Base-by-base conservation (phyloP, 2,888 invertebrate species). In the Entomobrya multifasciata region DNA sequence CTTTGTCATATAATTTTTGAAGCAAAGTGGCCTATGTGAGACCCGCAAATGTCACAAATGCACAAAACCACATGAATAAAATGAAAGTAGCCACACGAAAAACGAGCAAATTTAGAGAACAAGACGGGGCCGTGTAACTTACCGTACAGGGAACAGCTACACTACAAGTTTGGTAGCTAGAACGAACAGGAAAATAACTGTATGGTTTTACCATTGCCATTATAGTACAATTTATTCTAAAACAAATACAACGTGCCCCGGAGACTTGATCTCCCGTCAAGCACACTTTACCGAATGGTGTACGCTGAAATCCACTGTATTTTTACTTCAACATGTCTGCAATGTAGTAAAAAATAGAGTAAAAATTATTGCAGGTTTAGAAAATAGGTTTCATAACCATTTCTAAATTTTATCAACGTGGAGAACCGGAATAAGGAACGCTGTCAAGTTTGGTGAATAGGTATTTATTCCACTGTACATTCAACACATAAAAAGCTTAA, bases 131-230 rank as follows among this genome's bases (percentile, higher is more conserved):
- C 27, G 22, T 60, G 60, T 15, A 60, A 60, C 27, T 8, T 60
- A 15, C 27, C 27, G 60, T 27, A 27, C 27, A 15, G 15, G 60
- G 25, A 20, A 10, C n/a, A 22, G 20, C 52, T 52, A 52, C 52
- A 1, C 6, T 17, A 17, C 20, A 4, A 6, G n/a, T 27, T 60
- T 27, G 60, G 17, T 17, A 4, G n/a, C 13, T 20, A 17, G 17
- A 20, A 15, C 17, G 11, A 52, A 52, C 5, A 27, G 25, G 27
- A 72, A 49, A 52, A 41, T 44, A 72, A 72, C 22, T 49, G 72
- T 17, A 52, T 72, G 72, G 72, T 72, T 72, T 22, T 72, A 52
- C 72, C 72, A 72, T 72, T 22, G 47, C 72, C 72, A 72, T 72
- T 72, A 72, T 72, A 10, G 72, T 72, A 49, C 72, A 72, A 27